Evolutionary conservation across 2,797 vertebrate species (phyloP), one percentile per base, ranked within the genome.

Genomic region (Chloroceryle amazona): DNA sequence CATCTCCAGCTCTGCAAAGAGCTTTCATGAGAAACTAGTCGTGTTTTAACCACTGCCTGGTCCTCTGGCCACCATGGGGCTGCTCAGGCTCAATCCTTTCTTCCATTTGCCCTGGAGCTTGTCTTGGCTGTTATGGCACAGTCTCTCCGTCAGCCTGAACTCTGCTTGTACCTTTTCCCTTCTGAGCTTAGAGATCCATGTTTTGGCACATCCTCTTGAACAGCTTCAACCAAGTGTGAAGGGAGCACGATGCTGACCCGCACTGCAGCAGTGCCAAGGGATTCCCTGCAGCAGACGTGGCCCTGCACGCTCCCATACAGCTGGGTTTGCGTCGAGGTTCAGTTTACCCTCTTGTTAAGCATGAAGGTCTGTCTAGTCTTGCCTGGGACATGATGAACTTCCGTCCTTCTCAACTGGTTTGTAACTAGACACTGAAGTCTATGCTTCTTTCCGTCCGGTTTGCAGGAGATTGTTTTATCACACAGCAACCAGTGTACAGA

Each of bases 151-250:
- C 75, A 90, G 58, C 49, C 58, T 62, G 87, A 91, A 42, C 66
- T 95, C 75, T 68, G 81, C 72, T 75, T 84, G 75, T 86, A 20
- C 55, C 55, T 46, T 44, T 78, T 86, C 93, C 66, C 62, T 75
- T 79, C 68, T 57, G 90, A 79, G 80, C 51, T 44, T 9, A n/a
- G 80, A 95, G 93, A 84, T 83, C 78, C 7, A 1, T 90, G 89
- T 95, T 95, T 62, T 79, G 85, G 93, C 62, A 90, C 87, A 89
- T 93, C 47, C 58, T 65, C 76, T 79, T 81, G 70, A 95, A 76
- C 87, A 79, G 85, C 85, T 95, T 81, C 41, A 42, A 3, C 88
- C 87, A 37, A 84, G 76, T 81, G 49, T 92, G 90, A 93, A 92
- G 76, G 54, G 62, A 79, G 76, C 51, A 12, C 1, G 1, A 88